A percentile compares a stretch with the other conserved stretches of the same genome.
Evolutionary conservation across 37 sponge, comb jelly and placozoan genomes (phyloP).

Genomic region (Hormiphora californensis): DNA sequence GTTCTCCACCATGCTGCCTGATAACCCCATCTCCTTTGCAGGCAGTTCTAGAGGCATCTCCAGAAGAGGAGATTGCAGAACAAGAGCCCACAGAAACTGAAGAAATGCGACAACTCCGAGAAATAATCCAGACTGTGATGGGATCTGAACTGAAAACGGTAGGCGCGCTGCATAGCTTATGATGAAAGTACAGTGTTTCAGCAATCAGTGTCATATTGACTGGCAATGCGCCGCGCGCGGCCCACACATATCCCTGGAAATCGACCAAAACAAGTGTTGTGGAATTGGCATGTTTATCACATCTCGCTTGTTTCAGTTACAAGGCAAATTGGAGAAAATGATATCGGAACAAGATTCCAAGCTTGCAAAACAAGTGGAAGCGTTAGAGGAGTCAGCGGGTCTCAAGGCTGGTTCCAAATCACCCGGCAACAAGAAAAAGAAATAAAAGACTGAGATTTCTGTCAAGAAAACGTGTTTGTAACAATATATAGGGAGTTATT

Average conservation of each 20-base stretch:
- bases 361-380: background rate
- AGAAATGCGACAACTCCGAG: background rate
- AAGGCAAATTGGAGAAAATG: constrained; percentile 2
- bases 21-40: no score
- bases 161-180: no score
- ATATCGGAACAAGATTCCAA: background rate
- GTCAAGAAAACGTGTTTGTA: no score
- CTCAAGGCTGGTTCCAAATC: background rate
- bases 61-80: no score
- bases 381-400: background rate
- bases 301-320: background rate
- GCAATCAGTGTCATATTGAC: background rate
- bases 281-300: background rate
- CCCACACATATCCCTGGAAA: background rate
- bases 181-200: background rate
- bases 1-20: no score
- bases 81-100: background rate
- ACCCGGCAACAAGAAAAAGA: background rate
- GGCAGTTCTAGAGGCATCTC: no score
- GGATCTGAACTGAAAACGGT: background rate
- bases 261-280: no score
- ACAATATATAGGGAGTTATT: no score
- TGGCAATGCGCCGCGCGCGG: background rate
- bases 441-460: no score
- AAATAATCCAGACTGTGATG: background rate